Base-by-base conservation (phyloP, 2,797 vertebrate species). In the Lophius americanus region DNA sequence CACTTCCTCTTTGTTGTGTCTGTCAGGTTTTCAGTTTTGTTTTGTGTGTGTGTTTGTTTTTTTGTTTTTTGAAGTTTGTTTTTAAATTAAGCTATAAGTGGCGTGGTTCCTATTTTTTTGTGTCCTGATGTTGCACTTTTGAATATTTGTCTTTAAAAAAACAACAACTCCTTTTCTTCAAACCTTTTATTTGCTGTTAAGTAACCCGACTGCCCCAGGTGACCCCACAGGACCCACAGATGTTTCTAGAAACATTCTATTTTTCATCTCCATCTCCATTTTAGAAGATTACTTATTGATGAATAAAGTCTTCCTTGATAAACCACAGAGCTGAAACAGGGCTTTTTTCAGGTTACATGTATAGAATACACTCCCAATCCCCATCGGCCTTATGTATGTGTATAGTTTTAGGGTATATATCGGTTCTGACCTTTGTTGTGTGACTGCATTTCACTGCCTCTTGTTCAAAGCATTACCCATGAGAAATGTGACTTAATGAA, bases 91-190 rank as follows among this genome's bases (percentile, higher is more conserved):
- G 78, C 74, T 81, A 39, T 68, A 36, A 32, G 66, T 69, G 65
- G 58, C 70, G 67, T 68, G 70, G 62, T 82, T 76, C n/a, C 10
- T 74, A 35, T 69, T 49, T 79, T 47, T 54, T 53, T 63, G 64
- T 76, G 75, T 81, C 73, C 77, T 73, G 65, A 76, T 77, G 81
- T 86, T 85, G 85, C 83, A 86, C 84, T 82, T 82, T 77, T 79
- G 51, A 48, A 33, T 80, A 46, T 70, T 47, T 41, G 61, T 77
- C 58, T 62, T 60, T 43, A 51, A 59, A 74, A 64, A 23, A 23
- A 23, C 23, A 23, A 23, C 23, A 23, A 42, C 3, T 54, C 3
- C 5, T 60, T 51, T 47, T n/a, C 71, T 76, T 55, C 47, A 64
- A 76, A 38, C 54, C 9, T 62, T 72, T 76, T 60, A 44, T 78